Conservation (phyloP, 2,113 vertebrate species). For the Myiozetetes cayanensis region DNA sequence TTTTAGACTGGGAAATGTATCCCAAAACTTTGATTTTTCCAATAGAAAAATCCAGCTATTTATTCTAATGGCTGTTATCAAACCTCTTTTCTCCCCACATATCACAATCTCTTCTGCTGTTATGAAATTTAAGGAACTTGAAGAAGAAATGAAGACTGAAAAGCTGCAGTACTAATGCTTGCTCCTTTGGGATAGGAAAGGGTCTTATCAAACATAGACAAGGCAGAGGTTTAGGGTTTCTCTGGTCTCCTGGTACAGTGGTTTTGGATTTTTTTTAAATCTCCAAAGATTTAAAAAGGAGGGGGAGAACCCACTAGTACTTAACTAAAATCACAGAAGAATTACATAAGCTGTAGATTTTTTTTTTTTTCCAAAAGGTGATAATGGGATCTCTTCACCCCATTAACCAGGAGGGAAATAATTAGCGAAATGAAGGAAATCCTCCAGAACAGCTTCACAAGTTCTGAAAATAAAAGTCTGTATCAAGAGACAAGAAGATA, state of each 20-base stretch:
- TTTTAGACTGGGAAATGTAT: background rate
- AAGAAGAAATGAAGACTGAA: background rate
- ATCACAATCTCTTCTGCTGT: background rate
- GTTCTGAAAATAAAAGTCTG: background rate
- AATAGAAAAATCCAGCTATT: background rate
- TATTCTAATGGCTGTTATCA: background rate
- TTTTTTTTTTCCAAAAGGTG: background rate
- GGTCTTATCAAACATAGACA: background rate
- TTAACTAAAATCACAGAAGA: background rate
- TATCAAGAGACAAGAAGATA: background rate
- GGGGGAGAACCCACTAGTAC: background rate
- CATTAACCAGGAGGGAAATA: background rate
- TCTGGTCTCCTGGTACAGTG: background rate
- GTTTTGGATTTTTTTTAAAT: background rate
- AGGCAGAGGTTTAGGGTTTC: background rate
- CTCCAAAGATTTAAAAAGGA: background rate
- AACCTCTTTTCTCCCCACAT: background rate
- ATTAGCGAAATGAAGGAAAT: background rate
- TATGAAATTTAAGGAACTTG: background rate
- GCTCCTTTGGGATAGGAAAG: background rate
- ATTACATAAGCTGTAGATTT: background rate
- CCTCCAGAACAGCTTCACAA: background rate
- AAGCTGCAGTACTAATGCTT: background rate
- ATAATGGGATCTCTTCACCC: background rate
- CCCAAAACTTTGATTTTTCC: background rate